These are phyloP conservation scores for Actinernus sp. DNA, from an alignment of 92 coral and sea anemone genomes.

Conservation along the genomic window DNA sequence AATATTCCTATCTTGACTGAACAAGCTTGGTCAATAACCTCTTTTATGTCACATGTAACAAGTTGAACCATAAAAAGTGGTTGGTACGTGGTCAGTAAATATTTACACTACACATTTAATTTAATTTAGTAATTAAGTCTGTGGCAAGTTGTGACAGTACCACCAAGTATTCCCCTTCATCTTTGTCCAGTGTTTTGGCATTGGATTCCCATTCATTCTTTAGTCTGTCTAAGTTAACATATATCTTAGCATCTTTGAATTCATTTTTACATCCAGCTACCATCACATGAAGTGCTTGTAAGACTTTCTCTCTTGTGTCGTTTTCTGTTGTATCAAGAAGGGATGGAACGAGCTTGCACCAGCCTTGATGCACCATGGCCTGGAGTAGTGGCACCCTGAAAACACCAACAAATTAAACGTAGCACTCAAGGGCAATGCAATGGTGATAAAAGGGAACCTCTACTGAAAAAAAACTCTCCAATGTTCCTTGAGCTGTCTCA, in stretches of 20 bases:
- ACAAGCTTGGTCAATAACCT: too few species aligned
- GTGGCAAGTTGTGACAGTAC: slow-evolving; percentile 66
- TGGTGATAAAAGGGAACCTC: too few species aligned
- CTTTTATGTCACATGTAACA: too few species aligned
- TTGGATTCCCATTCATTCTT: slow-evolving; percentile 73
- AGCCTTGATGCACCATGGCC: slow-evolving; percentile 91
- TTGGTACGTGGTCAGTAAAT: too few species aligned
- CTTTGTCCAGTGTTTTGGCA: slow-evolving; percentile 27
- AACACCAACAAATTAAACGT: too few species aligned
- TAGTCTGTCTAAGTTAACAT: slow-evolving; percentile 57
- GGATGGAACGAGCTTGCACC: slow-evolving; percentile 84
- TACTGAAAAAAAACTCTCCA: too few species aligned
- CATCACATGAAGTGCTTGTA: slow-evolving; percentile 90
- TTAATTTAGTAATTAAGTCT: slow-evolving; percentile 70
- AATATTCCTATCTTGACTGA: too few species aligned
- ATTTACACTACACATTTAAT: slow-evolving; percentile 24
- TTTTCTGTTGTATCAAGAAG: slow-evolving; percentile 79
- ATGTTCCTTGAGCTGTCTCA: too few species aligned
- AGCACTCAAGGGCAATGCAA: too few species aligned
- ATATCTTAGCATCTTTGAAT: slow-evolving; percentile 52
- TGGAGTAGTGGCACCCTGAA: slow-evolving; percentile 90
- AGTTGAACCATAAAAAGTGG: too few species aligned
- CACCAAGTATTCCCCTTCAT: slow-evolving; percentile 67
- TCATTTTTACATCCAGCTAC: slow-evolving; percentile 81
- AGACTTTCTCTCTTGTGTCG: slow-evolving; percentile 89